Evolutionary conservation across 2,113 vertebrate genomes (phyloP).

Genomic region (Pterophyllum scalare): DNA sequence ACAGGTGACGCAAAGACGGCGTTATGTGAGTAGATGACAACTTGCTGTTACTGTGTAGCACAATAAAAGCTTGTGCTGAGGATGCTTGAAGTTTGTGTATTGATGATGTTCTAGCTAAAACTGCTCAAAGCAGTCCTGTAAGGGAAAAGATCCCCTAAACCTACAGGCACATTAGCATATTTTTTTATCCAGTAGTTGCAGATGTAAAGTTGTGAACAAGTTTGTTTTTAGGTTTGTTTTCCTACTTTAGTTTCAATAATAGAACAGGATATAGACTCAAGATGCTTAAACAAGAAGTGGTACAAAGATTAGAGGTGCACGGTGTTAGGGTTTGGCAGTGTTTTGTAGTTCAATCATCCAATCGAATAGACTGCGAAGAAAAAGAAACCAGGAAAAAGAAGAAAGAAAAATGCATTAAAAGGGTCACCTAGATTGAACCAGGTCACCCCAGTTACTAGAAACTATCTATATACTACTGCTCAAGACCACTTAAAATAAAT

Average conservation of each 20-base stretch:
- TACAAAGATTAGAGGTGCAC: too few species aligned
- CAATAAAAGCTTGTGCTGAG: background rate
- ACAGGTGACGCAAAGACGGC: background rate
- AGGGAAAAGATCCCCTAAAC: background rate
- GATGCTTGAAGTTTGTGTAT: background rate
- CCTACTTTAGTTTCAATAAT: background rate
- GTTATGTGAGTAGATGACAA: background rate
- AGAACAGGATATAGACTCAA: background rate
- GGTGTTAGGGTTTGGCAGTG: background rate
- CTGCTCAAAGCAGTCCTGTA: background rate
- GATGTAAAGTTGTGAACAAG: background rate
- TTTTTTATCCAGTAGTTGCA: background rate
- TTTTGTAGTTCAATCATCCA: too few species aligned
- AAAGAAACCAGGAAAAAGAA: background rate
- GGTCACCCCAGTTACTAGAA: too few species aligned
- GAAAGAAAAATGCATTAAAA: background rate
- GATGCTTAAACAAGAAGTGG: background rate
- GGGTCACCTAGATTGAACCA: too few species aligned
- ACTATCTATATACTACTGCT: too few species aligned
- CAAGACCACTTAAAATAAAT: too few species aligned
- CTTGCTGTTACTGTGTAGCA: background rate
- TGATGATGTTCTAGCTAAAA: background rate
- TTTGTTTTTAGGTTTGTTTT: background rate
- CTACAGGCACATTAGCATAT: background rate
- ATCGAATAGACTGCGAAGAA: too few species aligned